These are phyloP conservation scores for Drosophila pseudoananassae DNA, from an alignment of 1,140 invertebrate genomes.

Conservation along the genomic window DNA sequence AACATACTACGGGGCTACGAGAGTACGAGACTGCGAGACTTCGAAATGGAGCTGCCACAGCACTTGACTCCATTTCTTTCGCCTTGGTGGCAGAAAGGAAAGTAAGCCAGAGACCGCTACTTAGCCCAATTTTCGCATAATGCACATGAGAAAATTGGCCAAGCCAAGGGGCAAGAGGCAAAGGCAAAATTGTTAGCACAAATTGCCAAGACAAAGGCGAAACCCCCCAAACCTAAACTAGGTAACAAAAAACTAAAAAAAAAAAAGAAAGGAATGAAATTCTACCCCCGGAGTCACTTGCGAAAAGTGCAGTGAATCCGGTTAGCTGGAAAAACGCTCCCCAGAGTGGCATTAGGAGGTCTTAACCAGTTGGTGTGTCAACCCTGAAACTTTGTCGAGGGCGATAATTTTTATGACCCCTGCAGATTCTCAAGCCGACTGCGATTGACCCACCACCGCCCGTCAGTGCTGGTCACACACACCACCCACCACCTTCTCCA, in stretches of 20 bases:
- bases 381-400: conserved; percentile 62
- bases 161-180: conserved; percentile 58
- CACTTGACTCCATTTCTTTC: conserved; percentile 78
- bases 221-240: conserved; percentile 25
- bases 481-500: neutral
- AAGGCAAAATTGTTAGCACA: conserved; percentile 59
- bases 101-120: conserved; percentile 57
- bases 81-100: conserved; percentile 37
- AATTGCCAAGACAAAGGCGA: conserved; percentile 58
- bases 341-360: conserved; percentile 75
- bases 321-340: conserved; percentile 70
- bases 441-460: conserved; percentile 78
- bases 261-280: neutral
- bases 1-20: conserved; percentile 57
- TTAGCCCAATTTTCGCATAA: conserved; percentile 82
- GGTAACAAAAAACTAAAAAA: conserved; percentile 18
- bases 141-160: conserved; percentile 74
- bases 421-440: conserved; percentile 66
- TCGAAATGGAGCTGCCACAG: conserved; percentile 28
- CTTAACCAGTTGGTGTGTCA: conserved; percentile 44
- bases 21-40: neutral
- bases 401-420: conserved; percentile 81
- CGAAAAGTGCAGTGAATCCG: conserved; percentile 61
- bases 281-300: conserved; percentile 52
- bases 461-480: conserved; percentile 51